phyloP scores from a whole-genome alignment of 2,113 vertebrate genomes.

The Scartelaos histophorus region DNA sequence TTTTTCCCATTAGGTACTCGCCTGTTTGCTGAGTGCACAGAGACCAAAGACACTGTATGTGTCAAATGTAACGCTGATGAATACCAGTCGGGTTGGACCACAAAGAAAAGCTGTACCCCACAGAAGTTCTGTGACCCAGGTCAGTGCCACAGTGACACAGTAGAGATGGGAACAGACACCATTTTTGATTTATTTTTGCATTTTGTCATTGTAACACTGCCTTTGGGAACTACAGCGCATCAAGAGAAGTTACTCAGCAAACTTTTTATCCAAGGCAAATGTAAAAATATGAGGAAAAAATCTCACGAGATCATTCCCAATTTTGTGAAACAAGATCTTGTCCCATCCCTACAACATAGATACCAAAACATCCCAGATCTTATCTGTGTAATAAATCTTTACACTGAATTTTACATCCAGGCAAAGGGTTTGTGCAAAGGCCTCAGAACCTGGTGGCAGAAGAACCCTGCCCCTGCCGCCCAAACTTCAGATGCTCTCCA shows the following conservation, averaged over 20 bases:
- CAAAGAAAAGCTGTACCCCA: slow-evolving; percentile 78
- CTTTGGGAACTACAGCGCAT: too few species aligned
- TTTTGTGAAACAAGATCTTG: too few species aligned
- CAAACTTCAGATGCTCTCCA: slow-evolving; percentile 82
- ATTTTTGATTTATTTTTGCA: too few species aligned
- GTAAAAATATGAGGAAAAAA: too few species aligned
- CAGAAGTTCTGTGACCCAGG: slow-evolving; percentile 89
- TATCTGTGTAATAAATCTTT: neutral
- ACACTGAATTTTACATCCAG: slow-evolving; percentile 62
- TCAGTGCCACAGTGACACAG: slow-evolving; percentile 61
- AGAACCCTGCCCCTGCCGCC: slow-evolving; percentile 80
- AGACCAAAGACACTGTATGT: slow-evolving; percentile 74
- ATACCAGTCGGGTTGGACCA: slow-evolving; percentile 87
- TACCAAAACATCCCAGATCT: neutral
- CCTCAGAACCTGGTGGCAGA: slow-evolving; percentile 76
- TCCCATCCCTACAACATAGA: neutral
- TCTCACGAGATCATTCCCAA: too few species aligned
- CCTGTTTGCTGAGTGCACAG: slow-evolving; percentile 78
- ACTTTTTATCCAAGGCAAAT: too few species aligned
- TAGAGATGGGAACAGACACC: too few species aligned
- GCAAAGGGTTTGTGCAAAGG: slow-evolving; percentile 79
- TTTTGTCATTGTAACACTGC: too few species aligned
- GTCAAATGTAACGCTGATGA: slow-evolving; percentile 78
- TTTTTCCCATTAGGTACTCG: slow-evolving; percentile 75
- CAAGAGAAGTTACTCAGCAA: too few species aligned